These are phyloP conservation scores for Choristoneura rosaceana DNA, from an alignment of 2,888 invertebrate genomes.

Conservation along the genomic window DNA sequence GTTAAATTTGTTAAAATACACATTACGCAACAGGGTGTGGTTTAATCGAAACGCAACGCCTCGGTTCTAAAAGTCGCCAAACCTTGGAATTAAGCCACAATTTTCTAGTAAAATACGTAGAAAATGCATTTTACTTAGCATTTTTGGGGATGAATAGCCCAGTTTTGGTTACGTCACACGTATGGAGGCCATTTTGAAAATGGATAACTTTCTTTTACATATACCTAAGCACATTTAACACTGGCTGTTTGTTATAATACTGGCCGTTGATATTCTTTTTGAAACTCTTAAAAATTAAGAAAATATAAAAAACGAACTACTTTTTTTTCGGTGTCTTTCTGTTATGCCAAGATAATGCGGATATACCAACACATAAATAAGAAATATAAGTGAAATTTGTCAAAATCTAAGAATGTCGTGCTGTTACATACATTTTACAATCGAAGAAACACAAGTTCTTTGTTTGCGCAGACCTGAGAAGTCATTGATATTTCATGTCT, in stretches of 20 bases:
- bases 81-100: neutral
- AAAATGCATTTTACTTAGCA: neutral
- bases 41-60: slow-evolving; percentile 3
- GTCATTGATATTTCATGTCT: no score
- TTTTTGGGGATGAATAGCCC: slow-evolving; percentile 7
- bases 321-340: neutral
- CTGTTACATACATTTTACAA: no score
- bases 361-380: no score
- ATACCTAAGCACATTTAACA: neutral
- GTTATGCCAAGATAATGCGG: no score
- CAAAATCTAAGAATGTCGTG: no score
- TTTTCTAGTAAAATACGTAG: neutral
- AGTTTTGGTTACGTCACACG: slow-evolving; percentile 32
- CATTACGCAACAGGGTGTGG: slow-evolving; percentile 23
- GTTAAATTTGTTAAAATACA: neutral
- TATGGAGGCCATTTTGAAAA: slow-evolving; percentile 73
- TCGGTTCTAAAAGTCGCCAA: neutral
- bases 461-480: no score
- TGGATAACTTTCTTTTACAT: slow-evolving; percentile 34
- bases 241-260: neutral
- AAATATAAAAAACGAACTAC: no score
- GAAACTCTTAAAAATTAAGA: neutral
- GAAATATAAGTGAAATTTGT: no score
- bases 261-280: no score
- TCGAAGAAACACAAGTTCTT: no score